phyloP scores from a whole-genome alignment of 2,888 invertebrate genomes.

The Trissonchulus latispiculum region DNA sequence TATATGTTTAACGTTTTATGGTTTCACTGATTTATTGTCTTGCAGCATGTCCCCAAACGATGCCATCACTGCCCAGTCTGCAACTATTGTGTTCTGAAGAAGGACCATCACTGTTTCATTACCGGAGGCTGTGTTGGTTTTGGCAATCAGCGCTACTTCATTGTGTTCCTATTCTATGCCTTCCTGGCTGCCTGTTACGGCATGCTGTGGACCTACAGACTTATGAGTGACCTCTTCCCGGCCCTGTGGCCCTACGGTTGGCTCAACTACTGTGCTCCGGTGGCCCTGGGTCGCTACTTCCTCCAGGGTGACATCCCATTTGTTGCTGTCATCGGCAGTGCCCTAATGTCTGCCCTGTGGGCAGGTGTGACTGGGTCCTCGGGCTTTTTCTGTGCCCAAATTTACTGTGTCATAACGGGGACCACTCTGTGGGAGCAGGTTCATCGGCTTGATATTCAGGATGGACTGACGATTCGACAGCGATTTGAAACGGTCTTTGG shows the following conservation, averaged over 20 bases:
- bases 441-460: background rate
- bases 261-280: slow-evolving; percentile 18
- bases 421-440: slow-evolving; percentile 4
- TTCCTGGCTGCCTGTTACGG: slow-evolving; percentile 32
- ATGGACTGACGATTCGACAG: slow-evolving; percentile 24
- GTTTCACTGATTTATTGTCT: too few relatives aligned
- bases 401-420: slow-evolving; percentile 9
- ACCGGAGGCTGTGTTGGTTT: slow-evolving; percentile 46
- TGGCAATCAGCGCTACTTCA: slow-evolving; percentile 48
- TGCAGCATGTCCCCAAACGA: slow-evolving; percentile 32
- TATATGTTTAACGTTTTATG: too few relatives aligned
- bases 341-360: background rate
- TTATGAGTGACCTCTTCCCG: slow-evolving; percentile 28
- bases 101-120: slow-evolving; percentile 49
- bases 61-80: slow-evolving; percentile 47
- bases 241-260: slow-evolving; percentile 20
- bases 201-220: slow-evolving; percentile 27
- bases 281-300: slow-evolving; percentile 6
- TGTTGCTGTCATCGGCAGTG: background rate
- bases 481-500: slow-evolving; percentile 41
- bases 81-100: slow-evolving; percentile 44
- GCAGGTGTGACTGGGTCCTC: slow-evolving; percentile 8
- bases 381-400: slow-evolving; percentile 10
- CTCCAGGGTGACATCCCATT: background rate
- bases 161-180: slow-evolving; percentile 44